A percentile compares a stretch with the other conserved stretches of the same genome.
Conservation (phyloP, 2,797 vertebrate species). For the Sebastes vulpes region DNA sequence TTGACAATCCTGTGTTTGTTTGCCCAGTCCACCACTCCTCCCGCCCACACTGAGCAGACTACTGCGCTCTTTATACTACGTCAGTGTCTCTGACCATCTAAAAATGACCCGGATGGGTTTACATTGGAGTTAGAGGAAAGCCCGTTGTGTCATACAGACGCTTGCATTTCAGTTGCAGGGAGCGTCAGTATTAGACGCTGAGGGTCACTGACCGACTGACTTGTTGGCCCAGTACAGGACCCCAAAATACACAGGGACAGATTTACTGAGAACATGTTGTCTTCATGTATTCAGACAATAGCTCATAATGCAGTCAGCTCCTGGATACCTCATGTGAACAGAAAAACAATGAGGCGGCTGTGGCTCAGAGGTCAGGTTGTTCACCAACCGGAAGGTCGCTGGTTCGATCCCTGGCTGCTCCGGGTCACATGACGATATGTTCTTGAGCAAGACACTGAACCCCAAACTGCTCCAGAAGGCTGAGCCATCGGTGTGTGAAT, state of each 20-base stretch:
- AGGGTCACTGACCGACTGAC: neutral
- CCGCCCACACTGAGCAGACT: too few species aligned
- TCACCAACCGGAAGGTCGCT: too few species aligned
- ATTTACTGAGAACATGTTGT: neutral
- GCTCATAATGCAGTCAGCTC: neutral
- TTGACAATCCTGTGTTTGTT: too few species aligned
- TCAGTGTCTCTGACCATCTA: neutral
- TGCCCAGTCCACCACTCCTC: too few species aligned
- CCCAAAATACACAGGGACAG: neutral
- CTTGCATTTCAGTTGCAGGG: too few species aligned
- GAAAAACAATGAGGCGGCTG: too few species aligned
- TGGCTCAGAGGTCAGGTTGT: too few species aligned
- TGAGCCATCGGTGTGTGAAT: too few species aligned
- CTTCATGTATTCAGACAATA: neutral
- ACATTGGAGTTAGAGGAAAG: neutral
- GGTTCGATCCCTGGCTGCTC: too few species aligned
- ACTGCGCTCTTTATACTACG: neutral
- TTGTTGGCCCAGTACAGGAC: neutral
- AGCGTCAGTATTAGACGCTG: neutral
- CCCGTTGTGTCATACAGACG: neutral
- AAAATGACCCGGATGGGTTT: neutral
- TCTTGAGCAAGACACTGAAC: too few species aligned
- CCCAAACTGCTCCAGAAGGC: too few species aligned
- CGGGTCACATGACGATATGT: too few species aligned
- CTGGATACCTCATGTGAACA: neutral